phyloP scores from a whole-genome alignment of 1,140 invertebrate genomes.

The Babylonia areolata region DNA sequence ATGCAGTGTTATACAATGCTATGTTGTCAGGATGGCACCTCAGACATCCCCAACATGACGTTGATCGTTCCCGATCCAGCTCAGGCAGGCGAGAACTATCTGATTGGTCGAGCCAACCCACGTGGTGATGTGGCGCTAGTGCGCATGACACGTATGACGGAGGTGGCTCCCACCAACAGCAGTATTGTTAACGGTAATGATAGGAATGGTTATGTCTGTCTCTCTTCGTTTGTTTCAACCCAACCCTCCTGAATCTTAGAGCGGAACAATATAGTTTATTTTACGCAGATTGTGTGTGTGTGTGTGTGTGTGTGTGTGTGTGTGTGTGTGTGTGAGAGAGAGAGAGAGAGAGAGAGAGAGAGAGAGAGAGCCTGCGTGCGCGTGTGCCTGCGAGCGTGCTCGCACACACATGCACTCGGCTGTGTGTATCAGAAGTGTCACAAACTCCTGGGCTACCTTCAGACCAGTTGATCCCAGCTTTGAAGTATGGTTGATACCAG shows the following conservation, averaged over 20 bases:
- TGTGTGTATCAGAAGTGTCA: too few relatives aligned
- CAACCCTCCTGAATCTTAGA: too few relatives aligned
- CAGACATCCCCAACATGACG: conserved; percentile 4
- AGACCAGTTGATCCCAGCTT: too few relatives aligned
- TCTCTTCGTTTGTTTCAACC: neutral
- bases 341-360: neutral
- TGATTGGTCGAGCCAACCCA: conserved; percentile 29
- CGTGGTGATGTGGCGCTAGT: neutral
- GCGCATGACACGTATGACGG: conserved; percentile 34
- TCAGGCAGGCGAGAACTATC: conserved; percentile 3
- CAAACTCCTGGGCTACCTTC: too few relatives aligned
- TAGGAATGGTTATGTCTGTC: neutral
- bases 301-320: neutral
- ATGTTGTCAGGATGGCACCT: neutral
- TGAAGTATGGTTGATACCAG: too few relatives aligned
- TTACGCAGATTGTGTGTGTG: too few relatives aligned
- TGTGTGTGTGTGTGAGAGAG: neutral
- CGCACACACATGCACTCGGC: too few relatives aligned
- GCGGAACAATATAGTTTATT: too few relatives aligned
- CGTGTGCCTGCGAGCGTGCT: neutral
- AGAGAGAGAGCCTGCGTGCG: neutral
- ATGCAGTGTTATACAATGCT: neutral
- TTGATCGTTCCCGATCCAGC: neutral
- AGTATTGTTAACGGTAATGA: conserved; percentile 6
- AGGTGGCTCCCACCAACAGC: conserved; percentile 21